Base-by-base conservation (phyloP, 2,113 vertebrate species). In the Himantopus leucocephalus region DNA sequence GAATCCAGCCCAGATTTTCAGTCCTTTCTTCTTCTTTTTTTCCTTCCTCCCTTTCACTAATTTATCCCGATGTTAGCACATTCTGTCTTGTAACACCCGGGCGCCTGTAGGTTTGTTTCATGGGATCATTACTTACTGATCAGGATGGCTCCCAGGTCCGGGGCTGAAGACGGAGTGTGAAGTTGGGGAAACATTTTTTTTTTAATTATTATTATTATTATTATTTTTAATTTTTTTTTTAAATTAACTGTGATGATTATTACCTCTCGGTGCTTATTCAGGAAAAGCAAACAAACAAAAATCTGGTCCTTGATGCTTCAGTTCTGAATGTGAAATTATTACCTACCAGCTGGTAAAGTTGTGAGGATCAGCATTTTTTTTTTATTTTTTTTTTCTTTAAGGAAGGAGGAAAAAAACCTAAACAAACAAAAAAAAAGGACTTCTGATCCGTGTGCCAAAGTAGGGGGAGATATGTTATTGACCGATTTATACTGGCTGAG, bases 251-350 rank as follows among this genome's bases (percentile, higher is more conserved):
- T 96, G 92, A 92, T 90, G 50, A 92, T 97, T 96, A 87, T 97
- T 97, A 96, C 94, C 64, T 97, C 92, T 98, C 92, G 92, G 96
- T 98, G 97, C 97, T 98, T 97, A 96, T 98, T 97, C 94, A 97
- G 97, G 97, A 80, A 97, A 94, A 97, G 87, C 97, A 96, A 96
- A 90, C 92, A 95, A 96, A 95, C 88, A 90, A 94, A 93, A 96
- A 93, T 85, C 70, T 91, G 78, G 87, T 94, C 90, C 96, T 97
- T 97, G 97, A 97, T 97, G 97, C 95, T 98, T 97, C 96, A 98
- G 85, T 98, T 98, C 94, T 98, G 97, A 98, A 97, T 97, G 97
- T 98, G 98, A 98, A 98, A 97, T n/a, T 97, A 97, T 95, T 97
- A 94, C 96, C 97, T 98, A 92, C 92, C 97, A 97, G 97, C 97